Base-by-base conservation (phyloP, 2,888 invertebrate species). In the Clitarchus hookeri region DNA sequence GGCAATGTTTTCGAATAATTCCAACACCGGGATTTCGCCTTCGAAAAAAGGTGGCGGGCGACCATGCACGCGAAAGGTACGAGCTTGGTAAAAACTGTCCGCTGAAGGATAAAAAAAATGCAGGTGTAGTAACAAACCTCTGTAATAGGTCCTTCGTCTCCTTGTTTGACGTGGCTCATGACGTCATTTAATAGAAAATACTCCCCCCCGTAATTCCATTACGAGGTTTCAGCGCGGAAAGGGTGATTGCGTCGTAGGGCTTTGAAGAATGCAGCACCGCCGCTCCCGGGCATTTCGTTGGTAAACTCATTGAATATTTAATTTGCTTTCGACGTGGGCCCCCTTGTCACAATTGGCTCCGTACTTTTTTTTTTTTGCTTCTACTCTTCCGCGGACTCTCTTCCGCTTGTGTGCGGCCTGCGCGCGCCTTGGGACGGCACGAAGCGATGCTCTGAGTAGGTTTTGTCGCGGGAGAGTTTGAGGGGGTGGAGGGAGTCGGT, bases 281-380 rank as follows among this genome's bases (percentile, higher is more conserved):
- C 8, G 65, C 65, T 65, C 8, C 65, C 65, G 12, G 65, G 65
- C 65, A n/a, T 65, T 36, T 65, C n/a, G 65, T 65, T 65, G 8
- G 65, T 65, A 65, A 65, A 65, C 65, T 19, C 65, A 65, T 65
- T 65, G 65, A 65, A 65, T 65, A 65, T 65, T 65, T 65, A 65
- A 65, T 65, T 65, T 65, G 65, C 65, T 65, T 65, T n/a, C n/a
- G 65, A n/a, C 65, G 23, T 65, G 65, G n/a, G 23, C 65, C 19
- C 65, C 6, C 65, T 23, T 4, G 65, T 19, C n/a, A 65, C 8
- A 65, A 65, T 65, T 65, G 8, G 8, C 65, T 65, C 65, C 16
- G 16, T n/a, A 6, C 65, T 65, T 65, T 65, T 65, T 65, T 65
- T 65, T 9, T 16, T 23, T 65, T 65, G 19, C n/a, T 23, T 11